Conservation (phyloP, 2,888 invertebrate species). For the Eilema caniola region DNA sequence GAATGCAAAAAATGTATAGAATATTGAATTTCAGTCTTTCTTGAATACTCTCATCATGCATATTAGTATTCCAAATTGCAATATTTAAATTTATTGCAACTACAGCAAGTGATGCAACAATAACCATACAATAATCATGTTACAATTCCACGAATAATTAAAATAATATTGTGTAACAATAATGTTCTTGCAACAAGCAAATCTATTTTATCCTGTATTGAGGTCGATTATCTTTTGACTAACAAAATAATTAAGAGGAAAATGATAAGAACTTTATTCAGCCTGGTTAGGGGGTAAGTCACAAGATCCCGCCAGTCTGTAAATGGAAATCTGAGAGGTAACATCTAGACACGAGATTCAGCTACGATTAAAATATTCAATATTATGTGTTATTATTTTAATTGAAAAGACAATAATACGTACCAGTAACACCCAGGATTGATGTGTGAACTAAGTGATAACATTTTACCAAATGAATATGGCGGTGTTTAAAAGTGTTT, state of each 20-base stretch:
- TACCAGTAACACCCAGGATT: no score
- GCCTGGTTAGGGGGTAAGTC: no score
- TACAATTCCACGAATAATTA: neutral
- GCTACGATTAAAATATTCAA: neutral
- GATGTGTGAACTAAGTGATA: no score
- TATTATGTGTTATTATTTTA: neutral
- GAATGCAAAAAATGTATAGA: neutral
- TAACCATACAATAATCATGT: neutral
- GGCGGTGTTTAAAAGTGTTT: neutral
- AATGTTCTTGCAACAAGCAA: neutral
- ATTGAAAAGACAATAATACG: no score
- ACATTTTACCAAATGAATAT: neutral
- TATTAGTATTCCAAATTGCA: no score
- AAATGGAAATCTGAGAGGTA: neutral
- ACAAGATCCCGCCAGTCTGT: neutral
- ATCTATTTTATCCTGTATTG: no score
- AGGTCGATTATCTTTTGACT: no score
- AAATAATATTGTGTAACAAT: neutral
- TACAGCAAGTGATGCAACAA: neutral
- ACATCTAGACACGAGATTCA: neutral
- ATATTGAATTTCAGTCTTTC: neutral
- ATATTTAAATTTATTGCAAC: neutral
- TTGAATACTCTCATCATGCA: no score
- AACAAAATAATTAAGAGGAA: no score
- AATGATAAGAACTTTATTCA: no score